Percentiles rank a stretch among this genome's conserved stretches.
phyloP scores from a whole-genome alignment of 2,797 vertebrate species.

The Myripristis murdjan region DNA sequence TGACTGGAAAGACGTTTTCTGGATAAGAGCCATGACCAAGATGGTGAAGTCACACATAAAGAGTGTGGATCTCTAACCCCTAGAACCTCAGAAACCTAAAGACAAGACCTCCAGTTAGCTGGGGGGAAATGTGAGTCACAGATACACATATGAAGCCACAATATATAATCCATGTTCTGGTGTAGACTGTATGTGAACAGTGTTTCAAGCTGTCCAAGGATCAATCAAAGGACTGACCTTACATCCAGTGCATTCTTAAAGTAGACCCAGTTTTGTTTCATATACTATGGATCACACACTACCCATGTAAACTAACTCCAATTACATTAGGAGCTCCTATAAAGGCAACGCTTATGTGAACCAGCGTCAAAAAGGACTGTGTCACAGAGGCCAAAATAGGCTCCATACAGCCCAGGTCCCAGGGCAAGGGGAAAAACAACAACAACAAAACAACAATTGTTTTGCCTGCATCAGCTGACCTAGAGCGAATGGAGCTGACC shows the following conservation, averaged over 20 bases:
- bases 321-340: neutral
- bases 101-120: slow-evolving; percentile 28
- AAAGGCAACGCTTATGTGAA: slow-evolving; percentile 34
- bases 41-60: slow-evolving; percentile 57
- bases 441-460: slow-evolving; percentile 75
- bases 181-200: slow-evolving; percentile 35
- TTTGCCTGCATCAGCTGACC: slow-evolving; percentile 78
- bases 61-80: slow-evolving; percentile 38
- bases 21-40: slow-evolving; percentile 37
- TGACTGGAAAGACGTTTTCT: slow-evolving; percentile 55
- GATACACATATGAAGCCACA: slow-evolving; percentile 44
- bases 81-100: slow-evolving; percentile 55
- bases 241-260: slow-evolving; percentile 47
- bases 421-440: slow-evolving; percentile 40
- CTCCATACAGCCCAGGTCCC: slow-evolving; percentile 1
- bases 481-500: slow-evolving; percentile 49
- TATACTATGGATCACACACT: slow-evolving; percentile 4
- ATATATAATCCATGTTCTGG: slow-evolving; percentile 49
- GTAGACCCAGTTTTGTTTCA: slow-evolving; percentile 13
- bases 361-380: slow-evolving; percentile 26
- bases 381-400: slow-evolving; percentile 46
- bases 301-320: neutral
- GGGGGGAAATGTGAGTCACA: slow-evolving; percentile 31
- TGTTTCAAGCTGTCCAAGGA: slow-evolving; percentile 51
- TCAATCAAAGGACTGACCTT: slow-evolving; percentile 9